Percentiles rank a stretch among this genome's conserved stretches.
Conservation (phyloP, 1,140 invertebrate species). For the Leptinotarsa texana region DNA sequence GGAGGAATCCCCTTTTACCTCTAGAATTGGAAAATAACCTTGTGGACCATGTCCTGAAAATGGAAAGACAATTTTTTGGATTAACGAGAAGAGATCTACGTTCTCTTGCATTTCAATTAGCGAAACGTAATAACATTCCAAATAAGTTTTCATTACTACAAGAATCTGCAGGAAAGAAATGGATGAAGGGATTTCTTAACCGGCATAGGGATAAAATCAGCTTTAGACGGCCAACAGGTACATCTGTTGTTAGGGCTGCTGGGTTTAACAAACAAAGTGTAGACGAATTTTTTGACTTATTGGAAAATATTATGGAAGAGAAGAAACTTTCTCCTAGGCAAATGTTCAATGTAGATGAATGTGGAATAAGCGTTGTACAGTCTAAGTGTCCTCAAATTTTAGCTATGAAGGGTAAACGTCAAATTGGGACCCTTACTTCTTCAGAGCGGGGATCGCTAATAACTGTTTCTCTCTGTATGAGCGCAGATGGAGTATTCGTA, state of each 20-base stretch:
- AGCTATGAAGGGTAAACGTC: too few relatives aligned
- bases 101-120: conserved; percentile 32
- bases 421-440: too few relatives aligned
- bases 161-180: conserved; percentile 24
- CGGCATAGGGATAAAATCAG: conserved; percentile 7
- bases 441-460: too few relatives aligned
- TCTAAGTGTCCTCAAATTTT: too few relatives aligned
- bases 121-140: conserved; percentile 5
- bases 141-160: conserved; percentile 25
- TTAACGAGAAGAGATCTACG: conserved; percentile 25
- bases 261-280: conserved; percentile 23
- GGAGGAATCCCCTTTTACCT: conserved; percentile 1
- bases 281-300: conserved; percentile 27
- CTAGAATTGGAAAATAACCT: conserved; percentile 12
- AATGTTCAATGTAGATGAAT: not conserved
- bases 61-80: conserved; percentile 15
- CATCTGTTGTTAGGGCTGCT: conserved; percentile 9
- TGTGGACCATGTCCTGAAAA: conserved; percentile 10
- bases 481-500: not conserved
- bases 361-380: too few relatives aligned
- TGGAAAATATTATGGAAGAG: conserved; percentile 6
- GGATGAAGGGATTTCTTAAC: conserved; percentile 21
- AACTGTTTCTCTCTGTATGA: too few relatives aligned
- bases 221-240: conserved; percentile 13
- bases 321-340: conserved; percentile 16